These are phyloP conservation scores for Catocala nupta DNA, from an alignment of 2,888 invertebrate genomes.

Conservation along the genomic window DNA sequence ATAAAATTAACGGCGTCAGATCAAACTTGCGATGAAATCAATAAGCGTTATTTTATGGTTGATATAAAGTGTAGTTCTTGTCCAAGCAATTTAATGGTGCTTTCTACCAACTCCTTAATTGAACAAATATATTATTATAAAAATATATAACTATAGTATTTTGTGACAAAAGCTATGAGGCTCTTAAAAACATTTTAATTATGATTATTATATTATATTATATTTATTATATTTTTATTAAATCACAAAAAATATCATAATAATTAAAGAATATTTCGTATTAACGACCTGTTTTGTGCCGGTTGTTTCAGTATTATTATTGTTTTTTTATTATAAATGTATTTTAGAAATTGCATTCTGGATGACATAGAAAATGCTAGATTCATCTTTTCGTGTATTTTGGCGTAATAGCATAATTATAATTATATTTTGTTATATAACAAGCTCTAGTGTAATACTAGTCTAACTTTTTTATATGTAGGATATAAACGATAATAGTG, in stretches of 20 bases:
- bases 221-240: background rate
- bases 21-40: too few relatives aligned
- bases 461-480: conserved; percentile 42
- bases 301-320: conserved; percentile 40
- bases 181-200: background rate
- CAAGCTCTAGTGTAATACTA: conserved; percentile 45
- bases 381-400: conserved; percentile 16
- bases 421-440: conserved; percentile 30
- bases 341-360: conserved; percentile 15
- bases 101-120: background rate
- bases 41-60: too few relatives aligned
- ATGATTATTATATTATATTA: too few relatives aligned
- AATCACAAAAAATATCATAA: conserved; percentile 34
- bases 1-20: too few relatives aligned
- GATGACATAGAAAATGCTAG: conserved; percentile 37
- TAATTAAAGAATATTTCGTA: conserved; percentile 15
- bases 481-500: background rate
- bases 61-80: too few relatives aligned
- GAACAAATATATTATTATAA: background rate
- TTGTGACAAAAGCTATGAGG: background rate
- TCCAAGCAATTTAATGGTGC: background rate
- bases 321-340: background rate
- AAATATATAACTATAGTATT: too few relatives aligned
- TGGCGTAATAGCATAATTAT: conserved; percentile 32
- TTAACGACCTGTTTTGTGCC: conserved; percentile 12